A percentile compares a stretch with the other conserved stretches of the same genome.
These are phyloP conservation scores for Drosophila virilis DNA, from an alignment of 1,140 invertebrate species.

Conservation along the genomic window DNA sequence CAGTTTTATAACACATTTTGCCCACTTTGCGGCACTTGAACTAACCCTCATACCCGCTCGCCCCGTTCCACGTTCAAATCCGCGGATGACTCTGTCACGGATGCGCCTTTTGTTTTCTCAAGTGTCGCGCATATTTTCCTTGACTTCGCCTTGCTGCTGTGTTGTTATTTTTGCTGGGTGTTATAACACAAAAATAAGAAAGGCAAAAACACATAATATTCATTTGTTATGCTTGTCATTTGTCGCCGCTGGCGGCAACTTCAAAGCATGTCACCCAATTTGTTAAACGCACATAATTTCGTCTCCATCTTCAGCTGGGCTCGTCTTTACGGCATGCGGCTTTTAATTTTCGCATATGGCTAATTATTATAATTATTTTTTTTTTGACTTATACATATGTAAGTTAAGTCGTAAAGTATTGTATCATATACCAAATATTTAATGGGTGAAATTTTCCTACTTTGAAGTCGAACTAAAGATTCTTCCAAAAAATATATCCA, in stretches of 20 bases:
- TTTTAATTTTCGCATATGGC: conserved; percentile 72
- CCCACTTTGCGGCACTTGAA: conserved; percentile 70
- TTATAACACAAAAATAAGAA: conserved; percentile 41
- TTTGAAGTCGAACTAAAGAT: no score
- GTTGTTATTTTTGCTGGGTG: conserved; percentile 49
- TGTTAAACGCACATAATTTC: conserved; percentile 79
- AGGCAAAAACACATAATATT: conserved; percentile 64
- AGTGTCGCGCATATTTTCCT: conserved; percentile 59
- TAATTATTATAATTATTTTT: conserved; percentile 49
- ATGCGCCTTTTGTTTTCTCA: conserved; percentile 70
- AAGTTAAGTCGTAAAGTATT: conserved; percentile 2
- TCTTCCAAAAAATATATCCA: no score
- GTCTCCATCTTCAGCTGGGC: conserved; percentile 44
- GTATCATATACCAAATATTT: neutral
- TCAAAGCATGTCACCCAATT: conserved; percentile 80
- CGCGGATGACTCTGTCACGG: conserved; percentile 22
- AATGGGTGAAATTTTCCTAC: no score
- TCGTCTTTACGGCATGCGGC: conserved; percentile 31
- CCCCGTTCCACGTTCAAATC: neutral
- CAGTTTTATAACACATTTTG: conserved; percentile 73
- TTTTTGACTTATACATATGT: neutral
- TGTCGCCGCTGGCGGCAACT: conserved; percentile 73
- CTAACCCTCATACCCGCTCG: conserved; percentile 17
- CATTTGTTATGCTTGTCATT: conserved; percentile 84
- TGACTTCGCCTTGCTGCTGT: conserved; percentile 22